Conservation (phyloP, 2,888 invertebrate genomes). For the Ditula angustiorana region DNA sequence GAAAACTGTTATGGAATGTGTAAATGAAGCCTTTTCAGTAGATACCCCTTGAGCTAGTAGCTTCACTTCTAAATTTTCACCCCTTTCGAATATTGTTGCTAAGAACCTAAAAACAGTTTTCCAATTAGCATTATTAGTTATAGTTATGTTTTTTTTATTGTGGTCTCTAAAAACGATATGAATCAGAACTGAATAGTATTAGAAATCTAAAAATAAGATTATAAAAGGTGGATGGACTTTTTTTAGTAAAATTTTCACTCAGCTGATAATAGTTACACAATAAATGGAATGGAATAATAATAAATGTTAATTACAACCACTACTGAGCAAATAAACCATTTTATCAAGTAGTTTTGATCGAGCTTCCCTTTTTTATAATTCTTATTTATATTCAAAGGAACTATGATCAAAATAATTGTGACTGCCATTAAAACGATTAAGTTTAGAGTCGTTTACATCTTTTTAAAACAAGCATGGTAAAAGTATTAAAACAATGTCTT, state of each 20-base stretch:
- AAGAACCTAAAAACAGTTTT: no score
- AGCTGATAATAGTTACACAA: constrained; percentile 20
- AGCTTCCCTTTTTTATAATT: constrained; percentile 46
- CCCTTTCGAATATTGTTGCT: no score
- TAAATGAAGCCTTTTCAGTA: no score
- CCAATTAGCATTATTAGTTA: no score
- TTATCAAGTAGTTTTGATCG: constrained; percentile 52
- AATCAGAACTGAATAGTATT: constrained; percentile 11
- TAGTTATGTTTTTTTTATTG: neutral
- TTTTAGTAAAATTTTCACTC: constrained; percentile 40
- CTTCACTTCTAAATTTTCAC: no score
- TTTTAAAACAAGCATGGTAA: neutral
- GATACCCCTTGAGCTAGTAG: no score
- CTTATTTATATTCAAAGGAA: neutral
- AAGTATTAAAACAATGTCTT: no score
- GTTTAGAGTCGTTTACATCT: neutral
- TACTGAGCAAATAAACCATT: constrained; percentile 75
- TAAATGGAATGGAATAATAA: constrained; percentile 46
- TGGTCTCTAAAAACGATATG: neutral
- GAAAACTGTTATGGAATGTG: no score
- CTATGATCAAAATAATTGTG: neutral
- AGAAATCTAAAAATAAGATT: neutral
- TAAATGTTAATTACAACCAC: constrained; percentile 69
- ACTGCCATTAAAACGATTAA: neutral
- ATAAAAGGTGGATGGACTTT: constrained; percentile 34